phyloP scores from a whole-genome alignment of 2,113 vertebrate species.

The Psephotus haematonotus region DNA sequence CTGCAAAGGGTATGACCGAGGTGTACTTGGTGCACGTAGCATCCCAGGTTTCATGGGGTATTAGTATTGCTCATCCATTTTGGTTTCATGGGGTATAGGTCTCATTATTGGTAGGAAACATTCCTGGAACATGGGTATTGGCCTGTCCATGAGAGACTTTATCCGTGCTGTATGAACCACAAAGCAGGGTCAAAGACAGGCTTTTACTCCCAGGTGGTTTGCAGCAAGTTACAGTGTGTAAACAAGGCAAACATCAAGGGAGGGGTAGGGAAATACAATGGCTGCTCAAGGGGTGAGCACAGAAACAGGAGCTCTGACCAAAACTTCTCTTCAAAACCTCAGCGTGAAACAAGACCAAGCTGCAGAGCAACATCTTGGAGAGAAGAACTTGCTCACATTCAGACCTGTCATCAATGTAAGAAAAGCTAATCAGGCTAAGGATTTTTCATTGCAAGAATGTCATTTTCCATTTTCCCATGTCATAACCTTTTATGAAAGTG shows the following conservation, averaged over 20 bases:
- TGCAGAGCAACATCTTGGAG: background rate
- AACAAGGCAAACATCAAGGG: fast-evolving
- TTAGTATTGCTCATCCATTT: background rate
- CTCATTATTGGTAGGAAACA: fast-evolving
- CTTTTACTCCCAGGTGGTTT: background rate
- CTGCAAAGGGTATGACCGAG: fast-evolving
- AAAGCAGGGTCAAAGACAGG: background rate
- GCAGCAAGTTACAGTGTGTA: background rate
- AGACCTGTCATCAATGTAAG: background rate
- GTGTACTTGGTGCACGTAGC: fast-evolving
- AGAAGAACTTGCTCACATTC: background rate
- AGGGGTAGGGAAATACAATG: background rate
- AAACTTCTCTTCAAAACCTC: background rate
- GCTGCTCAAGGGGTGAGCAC: background rate
- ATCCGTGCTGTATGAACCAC: background rate
- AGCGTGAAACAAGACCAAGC: background rate
- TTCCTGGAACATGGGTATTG: too few species aligned
- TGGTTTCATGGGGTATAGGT: background rate
- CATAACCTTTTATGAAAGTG: background rate
- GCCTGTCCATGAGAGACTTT: background rate
- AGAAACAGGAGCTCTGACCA: background rate
- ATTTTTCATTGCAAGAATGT: background rate
- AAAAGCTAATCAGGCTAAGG: background rate
- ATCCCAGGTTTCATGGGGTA: background rate
- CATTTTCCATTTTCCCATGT: background rate